These are phyloP conservation scores for Eublepharis macularius DNA, from an alignment of 2,113 vertebrate genomes.

Conservation along the genomic window DNA sequence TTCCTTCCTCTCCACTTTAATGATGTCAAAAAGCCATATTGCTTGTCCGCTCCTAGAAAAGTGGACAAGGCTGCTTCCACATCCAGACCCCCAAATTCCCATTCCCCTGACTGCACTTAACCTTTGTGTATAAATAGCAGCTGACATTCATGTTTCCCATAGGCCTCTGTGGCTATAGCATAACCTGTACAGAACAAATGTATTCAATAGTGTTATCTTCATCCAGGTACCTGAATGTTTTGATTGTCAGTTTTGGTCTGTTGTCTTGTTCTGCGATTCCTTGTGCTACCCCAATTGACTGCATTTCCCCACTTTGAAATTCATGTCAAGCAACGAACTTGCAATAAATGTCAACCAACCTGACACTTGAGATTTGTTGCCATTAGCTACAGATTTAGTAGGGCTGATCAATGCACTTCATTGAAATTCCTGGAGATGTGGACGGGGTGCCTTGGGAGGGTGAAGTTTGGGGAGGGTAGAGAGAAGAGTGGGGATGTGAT, in stretches of 20 bases:
- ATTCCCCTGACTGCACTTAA: not conserved
- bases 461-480: no score
- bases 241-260: not conserved
- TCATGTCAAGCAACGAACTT: conserved; percentile 23
- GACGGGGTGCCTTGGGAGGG: no score
- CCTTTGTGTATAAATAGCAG: not conserved
- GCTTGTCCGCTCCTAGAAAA: not conserved
- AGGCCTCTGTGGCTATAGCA: not conserved
- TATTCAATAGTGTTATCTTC: not conserved
- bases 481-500: no score
- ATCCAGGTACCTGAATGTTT: not conserved
- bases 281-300: not conserved
- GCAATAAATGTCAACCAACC: conserved; percentile 24
- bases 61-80: not conserved
- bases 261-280: not conserved
- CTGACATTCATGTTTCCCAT: not conserved
- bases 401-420: no score
- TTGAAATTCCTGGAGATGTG: not conserved
- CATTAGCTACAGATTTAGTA: conserved; percentile 1
- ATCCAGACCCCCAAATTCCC: not conserved
- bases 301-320: not conserved
- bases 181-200: conserved; percentile 28
- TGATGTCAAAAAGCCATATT: conserved; percentile 10
- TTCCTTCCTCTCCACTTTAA: not conserved
- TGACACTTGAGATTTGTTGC: not conserved